phyloP scores from a whole-genome alignment of 2,797 vertebrate genomes.

The Platyrinchus mystaceus region DNA sequence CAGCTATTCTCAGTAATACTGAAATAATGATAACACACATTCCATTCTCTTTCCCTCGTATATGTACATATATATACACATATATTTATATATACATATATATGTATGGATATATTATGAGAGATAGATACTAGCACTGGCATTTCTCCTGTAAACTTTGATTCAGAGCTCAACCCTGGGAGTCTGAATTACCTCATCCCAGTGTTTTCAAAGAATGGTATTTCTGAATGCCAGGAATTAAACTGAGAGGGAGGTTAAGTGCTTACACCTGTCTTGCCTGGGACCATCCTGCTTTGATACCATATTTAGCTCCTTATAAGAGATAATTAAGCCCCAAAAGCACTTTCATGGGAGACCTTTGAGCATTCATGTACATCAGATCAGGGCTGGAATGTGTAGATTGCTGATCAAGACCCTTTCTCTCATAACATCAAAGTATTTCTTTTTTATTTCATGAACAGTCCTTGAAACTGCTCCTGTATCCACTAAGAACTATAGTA shows the following conservation, averaged over 20 bases:
- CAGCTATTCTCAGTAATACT: neutral
- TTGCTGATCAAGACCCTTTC: neutral
- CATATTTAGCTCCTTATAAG: neutral
- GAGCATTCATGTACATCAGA: neutral
- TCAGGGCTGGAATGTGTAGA: neutral
- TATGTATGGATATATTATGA: neutral
- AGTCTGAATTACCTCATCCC: neutral
- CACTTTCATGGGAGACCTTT: neutral
- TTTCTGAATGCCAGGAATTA: conserved; percentile 3
- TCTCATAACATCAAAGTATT: neutral
- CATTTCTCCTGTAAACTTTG: neutral
- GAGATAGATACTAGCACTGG: neutral
- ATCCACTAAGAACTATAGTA: neutral
- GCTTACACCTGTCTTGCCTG: neutral
- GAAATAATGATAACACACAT: neutral
- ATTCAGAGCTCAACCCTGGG: neutral
- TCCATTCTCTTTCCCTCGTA: neutral
- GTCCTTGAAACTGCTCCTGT: neutral
- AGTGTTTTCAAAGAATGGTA: neutral
- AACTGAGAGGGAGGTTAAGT: neutral
- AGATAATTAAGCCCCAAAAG: neutral
- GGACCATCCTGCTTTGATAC: neutral
- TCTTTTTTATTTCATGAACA: neutral
- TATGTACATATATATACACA: neutral
- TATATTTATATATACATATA: neutral